Percentiles rank a stretch among this genome's conserved stretches.
phyloP scores from a whole-genome alignment of 2,113 vertebrate genomes.

The Psilopsiagon aurifrons region DNA sequence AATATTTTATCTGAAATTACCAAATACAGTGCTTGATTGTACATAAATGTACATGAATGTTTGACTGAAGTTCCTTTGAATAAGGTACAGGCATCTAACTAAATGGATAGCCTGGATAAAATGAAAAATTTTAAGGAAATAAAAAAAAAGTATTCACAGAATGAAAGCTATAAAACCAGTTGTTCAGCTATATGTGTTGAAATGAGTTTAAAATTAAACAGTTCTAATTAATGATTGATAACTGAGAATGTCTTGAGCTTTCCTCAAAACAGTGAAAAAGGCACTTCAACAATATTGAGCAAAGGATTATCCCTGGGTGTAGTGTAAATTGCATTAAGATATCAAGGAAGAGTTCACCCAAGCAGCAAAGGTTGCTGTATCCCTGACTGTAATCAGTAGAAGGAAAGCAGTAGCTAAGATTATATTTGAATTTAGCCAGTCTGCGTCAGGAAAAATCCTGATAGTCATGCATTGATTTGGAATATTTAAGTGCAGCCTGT shows the following conservation, averaged over 20 bases:
- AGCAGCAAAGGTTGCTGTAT: slow-evolving; percentile 51
- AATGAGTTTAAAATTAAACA: background rate
- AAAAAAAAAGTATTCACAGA: background rate
- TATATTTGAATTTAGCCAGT: slow-evolving; percentile 13
- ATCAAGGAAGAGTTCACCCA: slow-evolving; percentile 37
- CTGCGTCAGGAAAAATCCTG: background rate
- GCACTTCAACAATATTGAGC: slow-evolving; percentile 21
- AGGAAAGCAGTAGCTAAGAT: slow-evolving; percentile 21
- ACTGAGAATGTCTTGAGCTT: slow-evolving; percentile 10
- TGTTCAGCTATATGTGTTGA: background rate
- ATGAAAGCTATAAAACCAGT: background rate
- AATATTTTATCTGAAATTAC: background rate
- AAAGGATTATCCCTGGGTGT: slow-evolving; percentile 35
- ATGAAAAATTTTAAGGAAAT: background rate
- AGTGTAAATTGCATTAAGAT: slow-evolving; percentile 50
- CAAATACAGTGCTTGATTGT: background rate
- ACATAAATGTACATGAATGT: background rate
- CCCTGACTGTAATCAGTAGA: slow-evolving; percentile 30
- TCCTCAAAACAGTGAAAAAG: slow-evolving; percentile 51
- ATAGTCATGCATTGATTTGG: slow-evolving; percentile 60
- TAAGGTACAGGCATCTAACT: background rate
- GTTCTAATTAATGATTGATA: background rate
- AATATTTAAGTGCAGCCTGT: slow-evolving; percentile 48
- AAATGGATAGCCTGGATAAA: background rate
- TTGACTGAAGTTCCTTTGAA: background rate